Percentiles rank a stretch among this genome's conserved stretches.
These are phyloP conservation scores for Pelmatolapia mariae DNA, from an alignment of 2,113 vertebrate genomes.

Conservation along the genomic window DNA sequence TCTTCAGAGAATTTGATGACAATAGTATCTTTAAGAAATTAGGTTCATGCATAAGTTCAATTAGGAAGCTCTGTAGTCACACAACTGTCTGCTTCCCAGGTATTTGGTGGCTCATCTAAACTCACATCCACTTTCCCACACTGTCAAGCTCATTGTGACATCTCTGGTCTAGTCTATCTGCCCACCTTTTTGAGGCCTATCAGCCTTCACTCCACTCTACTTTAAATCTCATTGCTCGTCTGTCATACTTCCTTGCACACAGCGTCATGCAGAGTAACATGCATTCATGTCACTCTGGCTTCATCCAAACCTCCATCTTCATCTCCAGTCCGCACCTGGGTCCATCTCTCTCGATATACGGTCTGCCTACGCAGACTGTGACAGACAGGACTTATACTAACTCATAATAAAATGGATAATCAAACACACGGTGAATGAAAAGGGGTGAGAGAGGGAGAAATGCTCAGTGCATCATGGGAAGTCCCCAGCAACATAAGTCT, in stretches of 20 bases:
- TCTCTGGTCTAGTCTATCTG: not conserved
- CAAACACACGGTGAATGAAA: not conserved
- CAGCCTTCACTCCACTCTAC: not conserved
- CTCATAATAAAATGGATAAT: not conserved
- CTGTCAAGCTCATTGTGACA: not conserved
- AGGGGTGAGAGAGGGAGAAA: not conserved
- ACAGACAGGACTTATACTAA: not conserved
- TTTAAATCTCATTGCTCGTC: not conserved
- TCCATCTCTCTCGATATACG: fast-evolving
- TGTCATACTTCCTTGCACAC: not conserved
- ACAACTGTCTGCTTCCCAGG: not conserved
- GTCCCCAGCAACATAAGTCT: not conserved
- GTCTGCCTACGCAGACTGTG: fast-evolving
- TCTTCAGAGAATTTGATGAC: not conserved
- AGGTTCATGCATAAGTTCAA: not conserved
- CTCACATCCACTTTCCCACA: fast-evolving
- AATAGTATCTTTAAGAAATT: not conserved
- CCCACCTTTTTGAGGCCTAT: not conserved
- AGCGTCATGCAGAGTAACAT: not conserved
- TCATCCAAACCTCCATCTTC: not conserved
- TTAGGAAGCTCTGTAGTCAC: not conserved
- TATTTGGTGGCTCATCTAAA: not conserved
- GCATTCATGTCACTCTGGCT: not conserved
- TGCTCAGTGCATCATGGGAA: not conserved
- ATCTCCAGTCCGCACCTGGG: not conserved